Evolutionary conservation across 2,797 vertebrate genomes (phyloP).

Genomic region (Gallinago solitaria): DNA sequence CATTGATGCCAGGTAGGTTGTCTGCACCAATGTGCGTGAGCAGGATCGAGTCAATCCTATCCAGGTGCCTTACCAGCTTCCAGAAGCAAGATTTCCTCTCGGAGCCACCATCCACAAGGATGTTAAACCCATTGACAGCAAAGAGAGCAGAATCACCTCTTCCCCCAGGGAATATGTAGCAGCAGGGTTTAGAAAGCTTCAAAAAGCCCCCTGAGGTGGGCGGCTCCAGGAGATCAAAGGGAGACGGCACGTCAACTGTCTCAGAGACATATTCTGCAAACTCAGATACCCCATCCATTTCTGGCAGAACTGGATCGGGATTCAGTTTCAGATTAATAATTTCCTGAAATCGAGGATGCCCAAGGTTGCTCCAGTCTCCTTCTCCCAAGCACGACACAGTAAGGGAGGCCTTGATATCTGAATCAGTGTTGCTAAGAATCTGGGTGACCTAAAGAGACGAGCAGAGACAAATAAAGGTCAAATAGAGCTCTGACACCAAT

Average conservation of each 20-base stretch:
- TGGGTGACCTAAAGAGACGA: conserved; percentile 84
- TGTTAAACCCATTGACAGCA: conserved; percentile 97
- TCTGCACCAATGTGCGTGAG: conserved; percentile 98
- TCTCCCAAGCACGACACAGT: conserved; percentile 91
- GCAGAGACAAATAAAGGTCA: conserved; percentile 38
- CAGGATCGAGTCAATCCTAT: conserved; percentile 95
- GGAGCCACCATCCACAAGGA: conserved; percentile 96
- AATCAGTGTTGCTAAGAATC: conserved; percentile 82
- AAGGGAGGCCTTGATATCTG: conserved; percentile 83
- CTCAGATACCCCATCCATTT: conserved; percentile 95
- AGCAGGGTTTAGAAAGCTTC: conserved; percentile 98
- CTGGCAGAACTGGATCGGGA: conserved; percentile 85
- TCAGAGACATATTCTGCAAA: conserved; percentile 96
- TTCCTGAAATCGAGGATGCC: conserved; percentile 82
- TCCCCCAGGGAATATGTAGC: conserved; percentile 98
- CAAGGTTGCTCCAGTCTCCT: conserved; percentile 91
- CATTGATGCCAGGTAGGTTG: conserved; percentile 97
- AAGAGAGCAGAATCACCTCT: conserved; percentile 97
- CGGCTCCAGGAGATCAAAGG: conserved; percentile 96
- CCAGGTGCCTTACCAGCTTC: conserved; percentile 97
- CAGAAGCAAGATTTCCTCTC: conserved; percentile 97
- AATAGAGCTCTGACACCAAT: not conserved
- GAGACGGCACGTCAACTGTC: conserved; percentile 93
- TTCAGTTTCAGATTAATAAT: conserved; percentile 87
- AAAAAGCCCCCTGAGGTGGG: conserved; percentile 98